phyloP scores from a whole-genome alignment of 2,888 invertebrate genomes.

The Dinocampus coccinellae region DNA sequence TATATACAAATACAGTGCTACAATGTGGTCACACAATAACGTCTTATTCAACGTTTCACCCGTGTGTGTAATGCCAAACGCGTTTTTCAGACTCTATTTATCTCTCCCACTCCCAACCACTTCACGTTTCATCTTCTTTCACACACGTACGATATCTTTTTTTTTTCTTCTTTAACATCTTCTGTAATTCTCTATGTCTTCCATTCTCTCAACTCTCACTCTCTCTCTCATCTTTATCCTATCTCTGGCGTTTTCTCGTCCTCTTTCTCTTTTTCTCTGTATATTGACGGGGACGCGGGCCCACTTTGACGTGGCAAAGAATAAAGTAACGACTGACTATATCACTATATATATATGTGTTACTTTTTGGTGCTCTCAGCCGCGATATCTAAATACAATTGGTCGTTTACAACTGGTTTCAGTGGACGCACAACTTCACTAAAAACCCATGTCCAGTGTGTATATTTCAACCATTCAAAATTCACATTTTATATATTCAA shows the following conservation, averaged over 20 bases:
- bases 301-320: conserved; percentile 33
- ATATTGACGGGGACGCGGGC: conserved; percentile 35
- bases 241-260: too few species aligned
- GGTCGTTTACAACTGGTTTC: conserved; percentile 47
- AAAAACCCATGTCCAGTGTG: conserved; percentile 24
- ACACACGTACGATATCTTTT: neutral
- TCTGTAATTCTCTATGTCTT: neutral
- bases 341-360: neutral
- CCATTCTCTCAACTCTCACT: neutral
- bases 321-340: conserved; percentile 24
- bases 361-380: neutral
- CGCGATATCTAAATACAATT: conserved; percentile 49
- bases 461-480: conserved; percentile 31
- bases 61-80: neutral
- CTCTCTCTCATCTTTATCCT: too few species aligned
- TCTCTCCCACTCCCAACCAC: neutral
- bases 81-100: conserved; percentile 18
- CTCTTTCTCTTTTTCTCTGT: neutral
- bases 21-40: conserved; percentile 4
- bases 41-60: conserved; percentile 15
- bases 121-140: neutral
- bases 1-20: neutral
- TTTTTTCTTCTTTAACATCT: neutral
- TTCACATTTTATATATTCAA: conserved; percentile 1
- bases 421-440: conserved; percentile 22